Evolutionary conservation across 2,113 vertebrate genomes (phyloP), one percentile per base, ranked within the genome.

Genomic region (Colossoma macropomum): DNA sequence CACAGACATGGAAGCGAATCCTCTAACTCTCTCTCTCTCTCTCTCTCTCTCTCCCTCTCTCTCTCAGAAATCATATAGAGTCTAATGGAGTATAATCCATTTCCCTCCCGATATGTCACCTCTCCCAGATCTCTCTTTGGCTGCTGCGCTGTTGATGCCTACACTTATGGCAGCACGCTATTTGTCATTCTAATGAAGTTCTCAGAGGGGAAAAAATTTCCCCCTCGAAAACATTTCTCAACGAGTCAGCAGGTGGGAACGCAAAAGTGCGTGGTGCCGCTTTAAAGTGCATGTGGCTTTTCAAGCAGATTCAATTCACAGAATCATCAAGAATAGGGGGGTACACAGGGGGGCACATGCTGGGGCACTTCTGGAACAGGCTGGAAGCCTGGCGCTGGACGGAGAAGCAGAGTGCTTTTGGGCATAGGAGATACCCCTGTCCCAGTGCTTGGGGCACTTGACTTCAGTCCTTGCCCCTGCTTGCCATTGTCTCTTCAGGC

Each of bases 121-220:
- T 91, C 87, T 85, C 87, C 92, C 90, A 88, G 87, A 93, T 92
- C 90, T 86, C 90, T 89, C 84, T 92, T 91, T 92, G 91, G 90
- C 91, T 92, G 89, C 91, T 88, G 90, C 87, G 87, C 87, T 91
- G 92, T 92, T 90, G 92, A 95, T 91, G 92, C 91, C 90, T 90
- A 88, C 92, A 92, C 90, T 94, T 90, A 91, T 91, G 90, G 90
- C 89, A 92, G 90, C 86, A 80, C 84, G 87, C 92, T 92, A 94
- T 95, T 94, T 93, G 92, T 94, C 93, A 93, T 93, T 94, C 91
- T 93, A 94, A 95, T 93, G 91, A 94, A 93, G 92, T 93, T 92
- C 90, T 93, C 92, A 85, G 89, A 92, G 91, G 91, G 90, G 89
- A 86, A 93, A 92, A 91, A 93, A 89, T 89, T 90, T 89, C 90